A percentile compares a stretch with the other conserved stretches of the same genome.
phyloP scores from a whole-genome alignment of 1,140 invertebrate genomes.

The Sesamia nonagrioides region DNA sequence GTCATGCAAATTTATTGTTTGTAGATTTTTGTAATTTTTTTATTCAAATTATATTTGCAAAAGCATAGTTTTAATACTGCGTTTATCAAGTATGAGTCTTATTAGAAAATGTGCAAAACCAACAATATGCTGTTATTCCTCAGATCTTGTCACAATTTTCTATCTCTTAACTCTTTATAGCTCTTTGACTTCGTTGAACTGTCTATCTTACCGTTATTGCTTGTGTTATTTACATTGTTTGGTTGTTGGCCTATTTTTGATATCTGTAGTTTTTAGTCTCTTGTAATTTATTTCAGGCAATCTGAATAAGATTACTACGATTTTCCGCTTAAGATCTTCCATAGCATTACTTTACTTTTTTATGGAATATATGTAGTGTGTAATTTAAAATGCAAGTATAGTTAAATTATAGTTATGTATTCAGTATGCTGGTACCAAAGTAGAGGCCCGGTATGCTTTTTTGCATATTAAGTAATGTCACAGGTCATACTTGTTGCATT shows the following conservation, averaged over 20 bases:
- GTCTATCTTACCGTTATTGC: neutral
- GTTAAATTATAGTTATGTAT: slow-evolving; percentile 27
- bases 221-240: slow-evolving; percentile 2
- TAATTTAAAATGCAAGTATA: slow-evolving; percentile 3
- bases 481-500: slow-evolving; percentile 51
- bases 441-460: slow-evolving; percentile 30
- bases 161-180: neutral
- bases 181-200: neutral
- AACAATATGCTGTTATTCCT: neutral
- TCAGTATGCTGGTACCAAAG: slow-evolving; percentile 30
- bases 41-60: too few species aligned
- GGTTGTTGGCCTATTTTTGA: slow-evolving; percentile 6
- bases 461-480: slow-evolving; percentile 63
- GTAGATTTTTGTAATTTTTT: too few species aligned
- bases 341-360: neutral
- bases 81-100: neutral
- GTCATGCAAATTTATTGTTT: neutral
- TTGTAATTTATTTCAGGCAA: slow-evolving; percentile 1
- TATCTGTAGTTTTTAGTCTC: slow-evolving; percentile 8
- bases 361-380: neutral
- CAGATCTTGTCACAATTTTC: neutral
- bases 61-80: too few species aligned
- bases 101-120: neutral
- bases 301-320: neutral
- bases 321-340: neutral